These are phyloP conservation scores for Mustelus asterias DNA, from an alignment of 2,113 vertebrate genomes.

Conservation along the genomic window DNA sequence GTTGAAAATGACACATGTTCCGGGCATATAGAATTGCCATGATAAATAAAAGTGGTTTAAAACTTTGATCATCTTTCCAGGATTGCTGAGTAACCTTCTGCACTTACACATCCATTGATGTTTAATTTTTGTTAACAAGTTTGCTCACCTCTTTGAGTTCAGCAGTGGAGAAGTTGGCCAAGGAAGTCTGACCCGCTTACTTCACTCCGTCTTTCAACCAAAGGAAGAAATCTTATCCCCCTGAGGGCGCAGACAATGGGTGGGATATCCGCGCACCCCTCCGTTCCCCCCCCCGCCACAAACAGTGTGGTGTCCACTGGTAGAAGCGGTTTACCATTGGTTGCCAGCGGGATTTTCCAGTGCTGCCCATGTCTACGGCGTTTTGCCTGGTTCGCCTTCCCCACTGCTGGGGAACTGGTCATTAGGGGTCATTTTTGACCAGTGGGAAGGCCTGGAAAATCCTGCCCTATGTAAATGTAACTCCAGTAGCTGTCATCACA, in stretches of 20 bases:
- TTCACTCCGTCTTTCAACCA: neutral
- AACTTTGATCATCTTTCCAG: neutral
- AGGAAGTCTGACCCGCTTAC: neutral
- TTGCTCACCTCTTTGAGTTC: neutral
- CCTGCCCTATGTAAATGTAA: neutral
- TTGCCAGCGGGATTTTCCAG: too few relatives aligned
- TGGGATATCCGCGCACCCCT: too few relatives aligned
- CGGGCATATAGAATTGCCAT: neutral
- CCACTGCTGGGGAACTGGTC: too few relatives aligned
- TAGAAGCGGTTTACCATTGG: too few relatives aligned
- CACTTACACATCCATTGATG: neutral
- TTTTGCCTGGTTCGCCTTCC: too few relatives aligned
- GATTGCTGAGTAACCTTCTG: neutral
- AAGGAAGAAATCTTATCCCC: neutral
- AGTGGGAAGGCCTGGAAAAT: too few relatives aligned
- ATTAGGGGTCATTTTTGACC: too few relatives aligned
- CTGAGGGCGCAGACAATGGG: neutral
- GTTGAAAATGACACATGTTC: neutral
- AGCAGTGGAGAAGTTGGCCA: neutral
- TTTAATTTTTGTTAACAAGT: neutral
- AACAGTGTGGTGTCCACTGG: too few relatives aligned
- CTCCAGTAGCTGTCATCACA: neutral
- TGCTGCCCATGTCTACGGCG: too few relatives aligned
- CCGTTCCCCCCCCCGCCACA: too few relatives aligned
- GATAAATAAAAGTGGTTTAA: neutral